Evolutionary conservation across 2,888 invertebrate genomes (phyloP).

Genomic region (Xylota segnis): DNA sequence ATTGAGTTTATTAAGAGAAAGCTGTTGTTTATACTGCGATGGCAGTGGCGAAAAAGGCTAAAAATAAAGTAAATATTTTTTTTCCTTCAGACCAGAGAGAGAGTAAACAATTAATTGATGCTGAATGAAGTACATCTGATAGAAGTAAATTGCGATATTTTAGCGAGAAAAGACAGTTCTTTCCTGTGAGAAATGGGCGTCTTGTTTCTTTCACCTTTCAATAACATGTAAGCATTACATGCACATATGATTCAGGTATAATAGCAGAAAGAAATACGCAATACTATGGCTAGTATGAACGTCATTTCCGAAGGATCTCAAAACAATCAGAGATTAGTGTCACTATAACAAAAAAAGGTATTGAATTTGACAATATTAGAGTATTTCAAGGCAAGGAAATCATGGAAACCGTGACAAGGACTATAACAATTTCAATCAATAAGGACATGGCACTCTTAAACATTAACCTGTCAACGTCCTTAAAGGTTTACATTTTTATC

Average conservation of each 20-base stretch:
- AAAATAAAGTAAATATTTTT: conserved; percentile 29
- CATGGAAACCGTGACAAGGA: too few species aligned
- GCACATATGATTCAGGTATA: too few species aligned
- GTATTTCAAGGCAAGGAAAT: too few species aligned
- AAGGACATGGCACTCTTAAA: too few species aligned
- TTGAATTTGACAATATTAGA: too few species aligned
- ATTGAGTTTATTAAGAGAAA: conserved; percentile 61
- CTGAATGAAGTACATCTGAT: neutral
- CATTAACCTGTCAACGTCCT: too few species aligned
- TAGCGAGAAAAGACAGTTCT: neutral
- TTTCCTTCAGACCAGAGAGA: neutral
- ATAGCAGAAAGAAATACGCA: neutral
- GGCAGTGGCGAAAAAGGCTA: conserved; percentile 29
- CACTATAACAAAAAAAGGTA: too few species aligned
- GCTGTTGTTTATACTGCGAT: conserved; percentile 49
- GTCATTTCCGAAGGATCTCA: too few species aligned
- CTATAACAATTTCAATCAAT: too few species aligned
- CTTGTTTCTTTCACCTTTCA: neutral
- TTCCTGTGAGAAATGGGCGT: neutral
- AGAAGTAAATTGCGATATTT: neutral
- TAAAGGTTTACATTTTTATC: too few species aligned
- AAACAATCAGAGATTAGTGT: too few species aligned
- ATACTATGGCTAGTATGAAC: neutral
- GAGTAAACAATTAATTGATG: conserved; percentile 12
- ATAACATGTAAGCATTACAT: neutral